phyloP scores from a whole-genome alignment of 2,888 invertebrate species.

The Polyommatus iphigenia region DNA sequence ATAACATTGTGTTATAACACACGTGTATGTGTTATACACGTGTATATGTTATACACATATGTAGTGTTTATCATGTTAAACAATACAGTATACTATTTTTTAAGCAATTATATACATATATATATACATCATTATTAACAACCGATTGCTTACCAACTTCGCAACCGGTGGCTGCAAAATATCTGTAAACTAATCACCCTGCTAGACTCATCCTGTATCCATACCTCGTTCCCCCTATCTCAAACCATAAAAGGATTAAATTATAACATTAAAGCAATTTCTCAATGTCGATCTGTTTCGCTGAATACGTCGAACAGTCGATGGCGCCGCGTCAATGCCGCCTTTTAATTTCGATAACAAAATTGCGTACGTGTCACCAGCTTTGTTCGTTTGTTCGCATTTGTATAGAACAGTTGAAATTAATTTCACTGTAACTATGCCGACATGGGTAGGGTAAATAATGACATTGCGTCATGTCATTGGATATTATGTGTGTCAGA shows the following conservation, averaged over 20 bases:
- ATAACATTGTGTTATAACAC: too few species aligned
- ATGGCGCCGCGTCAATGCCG: conserved; percentile 35
- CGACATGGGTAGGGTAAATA: conserved; percentile 12
- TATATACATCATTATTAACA: too few species aligned
- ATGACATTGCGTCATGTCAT: not conserved
- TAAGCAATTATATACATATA: too few species aligned
- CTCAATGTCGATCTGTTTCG: conserved; percentile 8
- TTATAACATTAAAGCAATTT: not conserved
- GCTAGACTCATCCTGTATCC: too few species aligned
- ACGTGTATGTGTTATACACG: too few species aligned
- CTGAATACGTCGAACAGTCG: conserved; percentile 4
- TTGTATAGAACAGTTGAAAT: conserved; percentile 27
- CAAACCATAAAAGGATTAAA: not conserved
- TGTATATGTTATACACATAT: too few species aligned
- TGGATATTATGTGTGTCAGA: not conserved
- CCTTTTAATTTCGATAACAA: conserved; percentile 38
- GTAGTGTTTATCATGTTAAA: too few species aligned
- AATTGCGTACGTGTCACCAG: conserved; percentile 34
- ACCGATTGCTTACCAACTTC: too few species aligned
- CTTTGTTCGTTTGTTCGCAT: conserved; percentile 26
- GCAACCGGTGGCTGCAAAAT: too few species aligned
- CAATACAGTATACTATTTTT: too few species aligned
- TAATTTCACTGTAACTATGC: conserved; percentile 11
- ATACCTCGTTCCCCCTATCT: too few species aligned
- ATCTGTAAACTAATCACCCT: too few species aligned